Base-by-base conservation (phyloP, 2,888 invertebrate genomes). In the Hirtodrosophila duncani region DNA sequence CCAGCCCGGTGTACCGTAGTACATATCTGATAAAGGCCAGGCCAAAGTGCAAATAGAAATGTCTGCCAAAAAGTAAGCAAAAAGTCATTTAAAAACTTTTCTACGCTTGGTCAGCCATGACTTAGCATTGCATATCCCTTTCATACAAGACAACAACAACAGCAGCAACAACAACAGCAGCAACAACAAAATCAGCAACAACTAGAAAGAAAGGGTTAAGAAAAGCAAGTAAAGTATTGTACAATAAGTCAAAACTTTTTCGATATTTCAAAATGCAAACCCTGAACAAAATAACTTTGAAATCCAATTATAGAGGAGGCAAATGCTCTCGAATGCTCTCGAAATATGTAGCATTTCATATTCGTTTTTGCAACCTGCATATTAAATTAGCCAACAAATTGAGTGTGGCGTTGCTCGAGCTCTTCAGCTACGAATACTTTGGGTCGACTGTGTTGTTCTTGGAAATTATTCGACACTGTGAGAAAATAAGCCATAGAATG, bases 371-470 rank as follows among this genome's bases (percentile, higher is more conserved):
- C 63, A 43, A 50, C 41, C 60, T 74, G 80, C 80, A 74, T 80
- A 75, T 80, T 80, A 77, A 79, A 74, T 79, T 77, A 79, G 77
- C 71, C 57, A 49, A 56, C 37, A 79, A 79, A 79, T 72, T 68
- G 72, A 34, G 44, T 62, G 45, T 55, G 57, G 34, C 48, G 31
- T 34, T 38, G 42, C 6, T 27, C 42, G 49, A 50, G 37, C 36
- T 29, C 48, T 43, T n/a, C n/a, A n/a, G n/a, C n/a, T n/a, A n/a
- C n/a, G n/a, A n/a, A n/a, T n/a, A n/a, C n/a, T n/a, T n/a, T n/a
- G n/a, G n/a, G n/a, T n/a, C n/a, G n/a, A n/a, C n/a, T n/a, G n/a
- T n/a, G n/a, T n/a, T n/a, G n/a, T n/a, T n/a, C n/a, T n/a, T n/a
- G n/a, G n/a, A n/a, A n/a, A n/a, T n/a, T n/a, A n/a, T n/a, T n/a